Evolutionary conservation across 2,888 invertebrate genomes (phyloP).

Genomic region (Gymnoscelis rufifasciata): DNA sequence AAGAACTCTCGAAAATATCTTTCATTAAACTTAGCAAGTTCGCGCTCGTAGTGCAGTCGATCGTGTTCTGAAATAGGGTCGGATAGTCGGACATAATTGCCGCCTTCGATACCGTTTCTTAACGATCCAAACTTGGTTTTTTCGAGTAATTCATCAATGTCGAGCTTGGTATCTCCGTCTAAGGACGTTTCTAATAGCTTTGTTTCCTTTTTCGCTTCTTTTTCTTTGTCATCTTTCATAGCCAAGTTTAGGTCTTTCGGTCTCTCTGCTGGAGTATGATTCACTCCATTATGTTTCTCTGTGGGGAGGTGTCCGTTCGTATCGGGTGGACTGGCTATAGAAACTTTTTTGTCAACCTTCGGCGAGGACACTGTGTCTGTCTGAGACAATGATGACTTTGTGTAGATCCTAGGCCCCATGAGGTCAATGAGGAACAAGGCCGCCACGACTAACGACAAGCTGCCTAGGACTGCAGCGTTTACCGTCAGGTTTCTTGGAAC

Average conservation of each 20-base stretch:
- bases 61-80: constrained; percentile 63
- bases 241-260: constrained; percentile 62
- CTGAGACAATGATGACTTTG: constrained; percentile 60
- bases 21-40: constrained; percentile 69
- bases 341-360: constrained; percentile 55
- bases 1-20: constrained; percentile 63
- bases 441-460: constrained; percentile 82
- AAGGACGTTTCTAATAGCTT: constrained; percentile 29
- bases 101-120: constrained; percentile 60
- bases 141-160: constrained; percentile 49
- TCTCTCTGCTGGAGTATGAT: constrained; percentile 42
- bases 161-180: constrained; percentile 34
- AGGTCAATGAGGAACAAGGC: constrained; percentile 84
- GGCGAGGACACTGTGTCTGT: constrained; percentile 56
- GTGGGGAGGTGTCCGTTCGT: constrained; percentile 40
- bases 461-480: constrained; percentile 85
- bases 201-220: constrained; percentile 43
- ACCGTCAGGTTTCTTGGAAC: constrained; percentile 83
- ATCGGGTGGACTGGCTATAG: constrained; percentile 44
- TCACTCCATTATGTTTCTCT: constrained; percentile 35
- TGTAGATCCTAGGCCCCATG: constrained; percentile 76
- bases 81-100: constrained; percentile 62
- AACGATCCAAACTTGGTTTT: constrained; percentile 71
- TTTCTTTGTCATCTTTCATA: constrained; percentile 39
- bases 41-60: constrained; percentile 62